These are phyloP conservation scores for Phainopepla nitens DNA, from an alignment of 2,113 vertebrate genomes.

Conservation along the genomic window DNA sequence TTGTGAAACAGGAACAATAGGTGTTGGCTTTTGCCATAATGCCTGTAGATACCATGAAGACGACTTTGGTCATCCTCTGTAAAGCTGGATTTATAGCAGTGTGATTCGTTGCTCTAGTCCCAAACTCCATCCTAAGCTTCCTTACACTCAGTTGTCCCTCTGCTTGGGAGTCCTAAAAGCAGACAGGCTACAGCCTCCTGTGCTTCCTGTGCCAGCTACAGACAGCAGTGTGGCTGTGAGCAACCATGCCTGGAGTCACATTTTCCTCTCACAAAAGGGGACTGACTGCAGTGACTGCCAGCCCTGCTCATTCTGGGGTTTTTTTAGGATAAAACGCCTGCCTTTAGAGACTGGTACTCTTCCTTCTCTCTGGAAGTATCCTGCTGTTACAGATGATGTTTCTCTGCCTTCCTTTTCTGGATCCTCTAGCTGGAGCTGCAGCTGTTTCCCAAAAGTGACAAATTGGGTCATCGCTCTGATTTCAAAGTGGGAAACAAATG, in stretches of 20 bases:
- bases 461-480: conserved; percentile 16
- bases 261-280: not conserved
- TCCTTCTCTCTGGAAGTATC: not conserved
- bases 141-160: not conserved
- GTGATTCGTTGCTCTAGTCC: not conserved
- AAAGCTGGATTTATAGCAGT: conserved; percentile 7
- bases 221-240: not conserved
- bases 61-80: not conserved
- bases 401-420: not conserved
- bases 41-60: not conserved
- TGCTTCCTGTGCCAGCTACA: not conserved
- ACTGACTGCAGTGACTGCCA: not conserved
- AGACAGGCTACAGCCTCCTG: not conserved
- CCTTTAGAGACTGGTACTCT: not conserved
- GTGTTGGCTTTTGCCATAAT: not conserved
- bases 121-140: not conserved
- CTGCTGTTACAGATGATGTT: not conserved
- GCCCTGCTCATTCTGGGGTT: not conserved
- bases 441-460: conserved; percentile 24
- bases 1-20: conserved; percentile 12
- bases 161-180: not conserved
- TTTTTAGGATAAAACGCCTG: not conserved
- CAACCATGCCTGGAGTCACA: not conserved
- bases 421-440: conserved; percentile 15
- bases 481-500: not conserved